Conservation (phyloP, 2,888 invertebrate species). For the Odiellus spinosus region DNA sequence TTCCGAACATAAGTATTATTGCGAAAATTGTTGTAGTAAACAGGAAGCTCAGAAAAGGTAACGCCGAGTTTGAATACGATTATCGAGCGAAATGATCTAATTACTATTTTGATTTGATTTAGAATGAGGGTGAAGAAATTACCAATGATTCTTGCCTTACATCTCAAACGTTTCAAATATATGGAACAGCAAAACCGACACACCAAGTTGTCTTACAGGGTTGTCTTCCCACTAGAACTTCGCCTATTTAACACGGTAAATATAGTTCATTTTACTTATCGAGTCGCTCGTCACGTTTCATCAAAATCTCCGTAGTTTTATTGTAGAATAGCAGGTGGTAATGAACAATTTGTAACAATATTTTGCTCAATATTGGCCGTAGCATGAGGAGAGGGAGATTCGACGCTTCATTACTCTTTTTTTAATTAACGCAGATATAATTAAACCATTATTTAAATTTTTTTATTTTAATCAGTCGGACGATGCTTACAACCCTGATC, state of each 20-base stretch:
- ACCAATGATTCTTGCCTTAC: conserved; percentile 91
- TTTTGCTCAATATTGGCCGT: too few relatives aligned
- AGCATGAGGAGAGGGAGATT: too few relatives aligned
- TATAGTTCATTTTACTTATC: conserved; percentile 20
- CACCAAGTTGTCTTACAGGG: conserved; percentile 96
- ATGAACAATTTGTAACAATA: too few relatives aligned
- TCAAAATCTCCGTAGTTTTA: too few relatives aligned
- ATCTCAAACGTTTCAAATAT: conserved; percentile 92
- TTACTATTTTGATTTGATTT: too few relatives aligned
- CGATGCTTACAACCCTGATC: conserved; percentile 94
- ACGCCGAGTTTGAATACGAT: not conserved
- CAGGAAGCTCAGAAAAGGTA: conserved; percentile 77
- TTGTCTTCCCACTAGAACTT: conserved; percentile 94
- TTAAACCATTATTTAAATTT: too few relatives aligned
- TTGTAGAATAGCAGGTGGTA: too few relatives aligned
- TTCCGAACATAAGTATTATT: conserved; percentile 98
- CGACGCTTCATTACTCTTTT: not conserved
- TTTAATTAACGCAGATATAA: too few relatives aligned
- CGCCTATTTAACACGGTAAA: conserved; percentile 91
- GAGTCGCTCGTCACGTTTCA: too few relatives aligned
- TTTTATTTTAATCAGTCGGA: conserved; percentile 54
- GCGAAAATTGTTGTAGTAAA: conserved; percentile 97
- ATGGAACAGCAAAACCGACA: conserved; percentile 97
- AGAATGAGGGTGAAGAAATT: conserved; percentile 96
- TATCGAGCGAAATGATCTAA: too few relatives aligned